Conservation (phyloP, 2,797 vertebrate species). For the Scolopax rusticola region DNA sequence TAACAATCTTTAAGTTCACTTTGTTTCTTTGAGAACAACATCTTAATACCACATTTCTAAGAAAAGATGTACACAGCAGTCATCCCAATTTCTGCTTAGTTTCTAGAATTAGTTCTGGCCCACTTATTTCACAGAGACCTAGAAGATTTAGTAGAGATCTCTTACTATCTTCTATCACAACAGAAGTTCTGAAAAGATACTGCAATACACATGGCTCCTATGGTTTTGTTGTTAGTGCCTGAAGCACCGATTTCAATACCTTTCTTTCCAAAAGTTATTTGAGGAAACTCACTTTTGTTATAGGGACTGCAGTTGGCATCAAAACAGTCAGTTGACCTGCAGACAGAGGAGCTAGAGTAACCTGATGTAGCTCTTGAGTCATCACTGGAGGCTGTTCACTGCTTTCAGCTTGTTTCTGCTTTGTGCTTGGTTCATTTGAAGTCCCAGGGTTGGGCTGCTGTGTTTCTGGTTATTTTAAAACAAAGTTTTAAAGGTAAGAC, state of each 20-base stretch:
- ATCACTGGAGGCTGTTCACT: slow-evolving; percentile 31
- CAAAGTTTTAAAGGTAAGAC: not conserved
- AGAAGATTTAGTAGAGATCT: not conserved
- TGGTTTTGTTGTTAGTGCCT: not conserved
- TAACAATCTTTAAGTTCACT: not conserved
- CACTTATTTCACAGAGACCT: not conserved
- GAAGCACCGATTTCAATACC: not conserved
- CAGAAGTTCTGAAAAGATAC: not conserved
- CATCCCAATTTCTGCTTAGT: not conserved
- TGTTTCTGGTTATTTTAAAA: slow-evolving; percentile 42
- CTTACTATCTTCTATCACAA: not conserved
- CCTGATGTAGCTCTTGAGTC: not conserved
- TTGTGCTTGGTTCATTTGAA: slow-evolving; percentile 43
- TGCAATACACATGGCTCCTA: not conserved
- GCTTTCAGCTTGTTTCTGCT: slow-evolving; percentile 33
- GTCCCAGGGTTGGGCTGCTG: slow-evolving; percentile 26
- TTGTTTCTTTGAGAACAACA: not conserved
- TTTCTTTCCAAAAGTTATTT: not conserved
- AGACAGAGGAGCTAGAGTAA: slow-evolving; percentile 27
- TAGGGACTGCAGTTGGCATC: slow-evolving; percentile 27
- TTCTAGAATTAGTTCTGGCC: not conserved
- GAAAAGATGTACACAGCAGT: not conserved
- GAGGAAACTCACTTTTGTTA: slow-evolving; percentile 72
- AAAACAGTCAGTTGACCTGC: not conserved
- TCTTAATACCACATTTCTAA: not conserved